Evolutionary conservation across 2,797 vertebrate genomes (phyloP), one percentile per base, ranked within the genome.

Genomic region (Moxostoma hubbsi): DNA sequence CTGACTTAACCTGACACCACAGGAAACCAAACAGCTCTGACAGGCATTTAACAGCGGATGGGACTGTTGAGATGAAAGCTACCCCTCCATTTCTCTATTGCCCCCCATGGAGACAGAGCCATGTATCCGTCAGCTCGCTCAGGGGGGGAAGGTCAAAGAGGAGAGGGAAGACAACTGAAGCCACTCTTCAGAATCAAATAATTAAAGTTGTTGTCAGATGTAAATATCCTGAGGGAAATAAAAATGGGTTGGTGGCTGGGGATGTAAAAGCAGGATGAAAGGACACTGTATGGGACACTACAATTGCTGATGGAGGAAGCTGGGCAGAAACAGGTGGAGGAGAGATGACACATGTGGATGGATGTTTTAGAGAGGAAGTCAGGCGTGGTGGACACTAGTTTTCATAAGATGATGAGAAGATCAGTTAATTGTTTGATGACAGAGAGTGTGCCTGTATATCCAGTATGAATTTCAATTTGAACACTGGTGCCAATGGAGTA

Each of bases 121-220:
- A 1, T 64, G 53, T 68, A 73, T 63, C 71, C 53, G 62, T 68
- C 69, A 75, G 45, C 51, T 15, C 2, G 11, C 49, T 68, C 51
- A 50, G 16, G 54, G 55, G 68, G 24, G 36, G 61, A 58, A 77
- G 63, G 62, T 65, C 36, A 70, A 70, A 63, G 80, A 73, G 49
- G 69, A 68, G 54, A 55, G 65, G 75, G 47, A 79, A 73, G 79
- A 72, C 50, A 70, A 73, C 55, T 63, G 78, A 83, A 81, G 74
- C 77, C 16, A 55, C 73, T 77, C 82, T 81, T 79, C 72, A 78
- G 47, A 85, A 80, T 83, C 75, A 84, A 83, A 84, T 86, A 77
- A 84, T 83, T 59, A 84, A 83, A 73, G 81, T 36, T 5, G 82
- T 74, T 71, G 79, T 85, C 76, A 77, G 75, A 43, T 57, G 47